Evolutionary conservation across 2,888 invertebrate species (phyloP).

Genomic region (Pyrgus malvae): DNA sequence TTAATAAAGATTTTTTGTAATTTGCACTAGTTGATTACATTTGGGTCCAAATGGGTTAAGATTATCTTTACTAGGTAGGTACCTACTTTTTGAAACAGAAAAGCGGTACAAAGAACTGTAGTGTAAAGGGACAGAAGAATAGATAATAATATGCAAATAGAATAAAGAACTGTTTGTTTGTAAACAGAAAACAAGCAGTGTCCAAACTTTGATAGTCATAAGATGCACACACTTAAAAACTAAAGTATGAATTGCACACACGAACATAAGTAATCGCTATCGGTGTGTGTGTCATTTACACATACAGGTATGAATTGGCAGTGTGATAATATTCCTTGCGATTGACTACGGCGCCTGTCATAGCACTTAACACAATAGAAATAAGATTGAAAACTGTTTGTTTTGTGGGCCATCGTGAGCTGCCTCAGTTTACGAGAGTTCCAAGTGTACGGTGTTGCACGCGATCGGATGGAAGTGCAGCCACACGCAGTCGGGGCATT

Average conservation of each 20-base stretch:
- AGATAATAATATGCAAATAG: background rate
- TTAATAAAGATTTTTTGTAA: no score
- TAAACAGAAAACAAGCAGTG: background rate
- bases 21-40: no score
- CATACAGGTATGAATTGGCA: slow-evolving; percentile 24
- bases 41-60: no score
- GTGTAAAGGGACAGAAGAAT: no score
- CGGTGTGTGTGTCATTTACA: slow-evolving; percentile 9
- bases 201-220: slow-evolving; percentile 1
- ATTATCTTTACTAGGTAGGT: no score
- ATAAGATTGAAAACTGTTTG: slow-evolving; percentile 1
- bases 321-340: slow-evolving; percentile 30
- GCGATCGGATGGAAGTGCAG: slow-evolving; percentile 59
- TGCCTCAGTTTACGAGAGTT: slow-evolving; percentile 4
- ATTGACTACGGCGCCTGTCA: background rate
- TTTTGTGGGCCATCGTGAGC: slow-evolving; percentile 1
- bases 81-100: no score
- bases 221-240: background rate
- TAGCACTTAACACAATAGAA: background rate
- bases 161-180: background rate
- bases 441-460: slow-evolving; percentile 51
- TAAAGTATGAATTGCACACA: slow-evolving; percentile 4
- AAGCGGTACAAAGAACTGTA: no score
- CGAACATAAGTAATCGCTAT: slow-evolving; percentile 30
- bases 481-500: slow-evolving; percentile 60